phyloP scores from a whole-genome alignment of 2,888 invertebrate genomes.

The Acrocyrtus sp. region DNA sequence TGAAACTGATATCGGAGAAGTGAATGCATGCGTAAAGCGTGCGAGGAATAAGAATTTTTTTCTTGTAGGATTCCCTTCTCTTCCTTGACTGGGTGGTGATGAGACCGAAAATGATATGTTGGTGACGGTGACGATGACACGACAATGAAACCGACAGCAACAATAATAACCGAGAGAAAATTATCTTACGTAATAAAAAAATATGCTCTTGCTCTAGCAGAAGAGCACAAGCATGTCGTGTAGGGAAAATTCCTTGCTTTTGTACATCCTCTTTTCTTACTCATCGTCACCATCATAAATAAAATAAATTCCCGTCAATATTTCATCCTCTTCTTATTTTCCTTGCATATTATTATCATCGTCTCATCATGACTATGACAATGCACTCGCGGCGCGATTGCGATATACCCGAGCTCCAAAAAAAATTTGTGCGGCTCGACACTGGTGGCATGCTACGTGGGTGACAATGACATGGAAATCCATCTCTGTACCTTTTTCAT shows the following conservation, averaged over 20 bases:
- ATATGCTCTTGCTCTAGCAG: no score
- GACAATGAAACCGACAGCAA: neutral
- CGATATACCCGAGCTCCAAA: no score
- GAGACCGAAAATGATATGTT: no score
- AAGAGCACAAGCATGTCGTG: neutral
- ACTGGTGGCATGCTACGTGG: conserved; percentile 16
- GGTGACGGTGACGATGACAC: neutral
- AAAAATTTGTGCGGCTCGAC: no score
- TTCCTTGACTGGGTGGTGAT: neutral
- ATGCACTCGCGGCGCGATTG: neutral
- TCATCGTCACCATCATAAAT: conserved; percentile 27
- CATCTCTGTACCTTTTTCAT: conserved; percentile 27
- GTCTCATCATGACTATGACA: neutral
- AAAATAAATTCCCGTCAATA: conserved; percentile 43
- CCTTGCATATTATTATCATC: conserved; percentile 3
- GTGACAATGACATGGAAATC: conserved; percentile 48
- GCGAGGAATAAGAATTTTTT: neutral
- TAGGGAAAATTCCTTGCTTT: neutral
- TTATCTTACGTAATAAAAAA: neutral
- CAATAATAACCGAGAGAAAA: neutral
- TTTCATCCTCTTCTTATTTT: conserved; percentile 25
- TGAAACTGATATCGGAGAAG: neutral
- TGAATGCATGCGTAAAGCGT: neutral
- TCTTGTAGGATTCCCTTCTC: neutral
- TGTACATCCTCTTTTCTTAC: neutral